phyloP scores from a whole-genome alignment of 2,888 invertebrate genomes.

The Drosophila neonasuta region DNA sequence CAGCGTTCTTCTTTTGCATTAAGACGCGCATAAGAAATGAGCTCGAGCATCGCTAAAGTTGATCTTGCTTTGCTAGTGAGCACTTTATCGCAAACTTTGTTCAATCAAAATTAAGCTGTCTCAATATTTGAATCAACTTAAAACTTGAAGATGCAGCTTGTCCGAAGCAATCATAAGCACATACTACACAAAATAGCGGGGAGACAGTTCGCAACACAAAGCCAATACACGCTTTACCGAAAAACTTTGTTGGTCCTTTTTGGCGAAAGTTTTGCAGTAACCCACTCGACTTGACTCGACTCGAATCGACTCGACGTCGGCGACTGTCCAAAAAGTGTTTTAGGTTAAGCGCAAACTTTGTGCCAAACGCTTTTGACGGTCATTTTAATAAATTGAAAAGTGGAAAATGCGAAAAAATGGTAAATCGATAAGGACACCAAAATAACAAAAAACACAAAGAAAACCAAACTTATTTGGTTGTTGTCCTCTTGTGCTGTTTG shows the following conservation, averaged over 20 bases:
- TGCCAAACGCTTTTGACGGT: constrained; percentile 73
- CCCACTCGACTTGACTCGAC: constrained; percentile 42
- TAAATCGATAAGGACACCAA: constrained; percentile 58
- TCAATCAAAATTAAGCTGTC: constrained; percentile 64
- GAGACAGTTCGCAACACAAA: constrained; percentile 31
- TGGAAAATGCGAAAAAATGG: constrained; percentile 51
- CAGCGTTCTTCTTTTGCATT: constrained; percentile 7
- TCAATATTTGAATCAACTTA: constrained; percentile 25
- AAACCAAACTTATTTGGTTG: constrained; percentile 26
- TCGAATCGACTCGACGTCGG: constrained; percentile 32
- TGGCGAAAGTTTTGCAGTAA: constrained; percentile 50
- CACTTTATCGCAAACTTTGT: constrained; percentile 38
- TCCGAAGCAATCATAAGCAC: constrained; percentile 65
- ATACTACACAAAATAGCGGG: constrained; percentile 23
- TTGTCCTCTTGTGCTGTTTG: constrained; percentile 43
- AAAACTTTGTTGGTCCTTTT: constrained; percentile 43
- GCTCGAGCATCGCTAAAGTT: constrained; percentile 23
- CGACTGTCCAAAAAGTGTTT: constrained; percentile 75
- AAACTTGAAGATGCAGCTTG: constrained; percentile 49
- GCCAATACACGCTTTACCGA: constrained; percentile 47
- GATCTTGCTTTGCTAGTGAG: constrained; percentile 23
- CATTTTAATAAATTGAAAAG: constrained; percentile 77
- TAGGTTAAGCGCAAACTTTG: constrained; percentile 68
- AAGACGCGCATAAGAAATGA: constrained; percentile 53
- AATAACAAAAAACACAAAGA: background rate